These are phyloP conservation scores for Caenorhabditis wallacei DNA, from an alignment of 2,888 invertebrate species.

Conservation along the genomic window DNA sequence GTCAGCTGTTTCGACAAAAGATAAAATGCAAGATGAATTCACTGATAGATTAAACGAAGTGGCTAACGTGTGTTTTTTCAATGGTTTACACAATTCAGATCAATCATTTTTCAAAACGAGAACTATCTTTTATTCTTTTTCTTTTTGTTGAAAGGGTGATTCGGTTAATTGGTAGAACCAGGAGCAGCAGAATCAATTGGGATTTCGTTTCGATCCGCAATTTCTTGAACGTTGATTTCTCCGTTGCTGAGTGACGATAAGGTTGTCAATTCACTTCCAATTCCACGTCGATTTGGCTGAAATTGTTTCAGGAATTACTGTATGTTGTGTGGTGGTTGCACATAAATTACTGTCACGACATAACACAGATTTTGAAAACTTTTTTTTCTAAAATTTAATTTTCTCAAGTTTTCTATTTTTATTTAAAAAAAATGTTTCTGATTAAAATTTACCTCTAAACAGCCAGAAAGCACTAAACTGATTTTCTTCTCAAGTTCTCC, in stretches of 20 bases:
- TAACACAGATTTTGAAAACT: no score
- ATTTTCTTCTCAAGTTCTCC: neutral
- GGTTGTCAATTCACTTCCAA: neutral
- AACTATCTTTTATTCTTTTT: slow-evolving; percentile 3
- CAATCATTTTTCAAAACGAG: slow-evolving; percentile 9
- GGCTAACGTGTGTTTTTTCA: slow-evolving; percentile 26
- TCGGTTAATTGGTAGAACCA: neutral
- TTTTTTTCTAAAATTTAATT: no score
- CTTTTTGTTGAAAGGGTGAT: neutral
- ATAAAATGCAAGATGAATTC: slow-evolving; percentile 44
- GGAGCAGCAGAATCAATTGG: slow-evolving; percentile 19
- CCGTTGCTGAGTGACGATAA: slow-evolving; percentile 38
- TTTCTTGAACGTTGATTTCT: slow-evolving; percentile 30
- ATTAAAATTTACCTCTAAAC: slow-evolving; percentile 4
- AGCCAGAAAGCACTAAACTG: neutral
- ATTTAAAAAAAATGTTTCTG: no score
- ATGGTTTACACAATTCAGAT: slow-evolving; percentile 25
- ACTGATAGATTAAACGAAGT: slow-evolving; percentile 39
- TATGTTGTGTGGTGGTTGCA: no score
- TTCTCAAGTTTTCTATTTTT: no score
- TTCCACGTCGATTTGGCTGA: neutral
- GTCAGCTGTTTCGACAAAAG: slow-evolving; percentile 43
- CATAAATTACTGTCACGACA: no score
- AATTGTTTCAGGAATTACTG: no score
- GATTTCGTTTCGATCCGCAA: slow-evolving; percentile 9